Conservation (phyloP, 2,888 invertebrate genomes). For the Idaea straminata region DNA sequence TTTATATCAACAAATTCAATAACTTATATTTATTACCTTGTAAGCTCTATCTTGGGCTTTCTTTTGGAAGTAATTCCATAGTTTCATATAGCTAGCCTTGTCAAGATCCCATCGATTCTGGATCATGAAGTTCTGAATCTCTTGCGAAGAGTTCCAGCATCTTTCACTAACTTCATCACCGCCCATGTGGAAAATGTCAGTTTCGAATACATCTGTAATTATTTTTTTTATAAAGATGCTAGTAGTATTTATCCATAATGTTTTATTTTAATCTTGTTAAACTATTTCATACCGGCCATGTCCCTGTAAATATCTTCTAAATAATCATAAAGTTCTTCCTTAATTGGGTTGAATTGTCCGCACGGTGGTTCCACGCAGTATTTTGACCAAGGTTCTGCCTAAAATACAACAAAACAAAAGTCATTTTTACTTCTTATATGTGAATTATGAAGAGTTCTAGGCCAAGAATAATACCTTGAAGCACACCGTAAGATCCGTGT, state of each 20-base stretch:
- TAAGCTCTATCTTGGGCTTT: constrained; percentile 81
- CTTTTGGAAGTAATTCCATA: constrained; percentile 89
- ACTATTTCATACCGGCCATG: constrained; percentile 78
- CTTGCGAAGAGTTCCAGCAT: constrained; percentile 88
- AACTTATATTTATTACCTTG: constrained; percentile 48
- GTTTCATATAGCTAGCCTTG: constrained; percentile 81
- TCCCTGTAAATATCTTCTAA: constrained; percentile 87
- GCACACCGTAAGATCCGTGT: constrained; percentile 83
- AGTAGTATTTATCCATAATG: background rate
- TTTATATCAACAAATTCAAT: background rate
- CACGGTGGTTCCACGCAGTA: constrained; percentile 92
- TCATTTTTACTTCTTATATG: background rate
- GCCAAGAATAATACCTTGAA: constrained; percentile 72
- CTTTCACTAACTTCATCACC: constrained; percentile 87
- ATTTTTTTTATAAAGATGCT: background rate
- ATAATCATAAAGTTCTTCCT: constrained; percentile 84
- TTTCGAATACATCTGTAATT: constrained; percentile 77
- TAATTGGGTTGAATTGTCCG: constrained; percentile 89
- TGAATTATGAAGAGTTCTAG: background rate
- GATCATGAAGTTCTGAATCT: constrained; percentile 85
- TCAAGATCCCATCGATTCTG: constrained; percentile 81
- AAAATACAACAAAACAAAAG: constrained; percentile 23
- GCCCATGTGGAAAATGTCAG: constrained; percentile 92
- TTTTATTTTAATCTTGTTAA: background rate
- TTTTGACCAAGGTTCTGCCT: constrained; percentile 85